phyloP scores from a whole-genome alignment of 2,888 invertebrate genomes.

The Acleris sparsana region DNA sequence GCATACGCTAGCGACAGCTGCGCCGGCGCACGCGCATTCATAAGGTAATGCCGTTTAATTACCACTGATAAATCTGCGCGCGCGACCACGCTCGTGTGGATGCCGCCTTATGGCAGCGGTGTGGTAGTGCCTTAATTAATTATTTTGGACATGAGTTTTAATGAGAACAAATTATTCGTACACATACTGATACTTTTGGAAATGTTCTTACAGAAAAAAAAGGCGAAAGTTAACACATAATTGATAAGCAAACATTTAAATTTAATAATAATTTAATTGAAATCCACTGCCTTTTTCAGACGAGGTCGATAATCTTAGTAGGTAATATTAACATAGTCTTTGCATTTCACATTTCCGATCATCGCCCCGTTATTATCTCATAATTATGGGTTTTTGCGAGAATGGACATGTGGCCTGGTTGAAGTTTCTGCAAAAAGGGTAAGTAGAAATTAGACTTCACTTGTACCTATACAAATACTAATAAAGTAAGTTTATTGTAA shows the following conservation, averaged over 20 bases:
- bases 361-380: slow-evolving; percentile 16
- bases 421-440: slow-evolving; percentile 11
- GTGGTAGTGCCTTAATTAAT: slow-evolving; percentile 28
- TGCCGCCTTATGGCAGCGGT: slow-evolving; percentile 59
- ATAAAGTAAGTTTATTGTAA: too few species aligned
- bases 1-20: slow-evolving; percentile 66
- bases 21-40: slow-evolving; percentile 70
- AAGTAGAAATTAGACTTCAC: not conserved
- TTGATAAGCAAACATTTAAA: too few species aligned
- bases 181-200: not conserved
- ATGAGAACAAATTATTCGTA: not conserved
- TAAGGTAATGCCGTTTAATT: slow-evolving; percentile 81
- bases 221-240: too few species aligned
- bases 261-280: too few species aligned
- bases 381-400: slow-evolving; percentile 31
- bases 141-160: slow-evolving; percentile 20
- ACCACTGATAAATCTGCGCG: slow-evolving; percentile 81
- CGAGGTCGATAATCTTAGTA: too few species aligned
- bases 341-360: slow-evolving; percentile 38
- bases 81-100: slow-evolving; percentile 65
- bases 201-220: not conserved
- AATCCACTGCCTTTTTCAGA: too few species aligned
- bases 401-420: slow-evolving; percentile 18
- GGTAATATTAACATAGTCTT: slow-evolving; percentile 12
- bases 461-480: not conserved